A percentile compares a stretch with the other conserved stretches of the same genome.
Conservation (phyloP, 2,888 invertebrate species). For the Drosophila yooni region DNA sequence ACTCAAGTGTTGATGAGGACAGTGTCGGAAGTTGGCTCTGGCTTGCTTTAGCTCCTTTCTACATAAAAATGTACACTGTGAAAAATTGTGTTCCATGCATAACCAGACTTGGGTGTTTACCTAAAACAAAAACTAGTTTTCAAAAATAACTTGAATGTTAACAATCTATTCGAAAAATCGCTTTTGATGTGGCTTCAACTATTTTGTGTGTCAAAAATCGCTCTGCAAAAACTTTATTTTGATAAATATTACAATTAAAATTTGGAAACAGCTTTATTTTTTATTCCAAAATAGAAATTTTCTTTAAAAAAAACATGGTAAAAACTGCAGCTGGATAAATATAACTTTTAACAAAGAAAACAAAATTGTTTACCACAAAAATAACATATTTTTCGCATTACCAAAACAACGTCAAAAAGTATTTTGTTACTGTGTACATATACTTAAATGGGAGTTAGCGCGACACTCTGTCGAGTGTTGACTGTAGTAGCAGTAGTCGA, state of each 20-base stretch:
- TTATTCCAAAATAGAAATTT: background rate
- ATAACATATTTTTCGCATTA: background rate
- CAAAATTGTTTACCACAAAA: background rate
- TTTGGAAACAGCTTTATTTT: background rate
- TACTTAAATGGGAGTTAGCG: constrained; percentile 27
- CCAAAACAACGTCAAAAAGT: background rate
- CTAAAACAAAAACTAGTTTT: background rate
- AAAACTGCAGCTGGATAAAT: background rate
- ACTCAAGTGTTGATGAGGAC: constrained; percentile 64
- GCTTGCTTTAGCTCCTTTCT: constrained; percentile 25
- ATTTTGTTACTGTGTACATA: background rate
- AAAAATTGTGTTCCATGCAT: background rate
- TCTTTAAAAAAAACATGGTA: background rate
- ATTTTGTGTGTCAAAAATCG: background rate
- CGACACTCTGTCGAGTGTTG: constrained; percentile 27
- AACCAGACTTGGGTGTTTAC: background rate
- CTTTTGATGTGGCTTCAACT: background rate
- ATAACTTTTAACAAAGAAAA: background rate
- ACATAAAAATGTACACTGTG: constrained; percentile 1
- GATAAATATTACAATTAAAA: background rate
- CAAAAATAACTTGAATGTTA: background rate
- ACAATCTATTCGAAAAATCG: background rate
- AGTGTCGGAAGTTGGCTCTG: constrained; percentile 66
- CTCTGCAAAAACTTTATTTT: background rate
- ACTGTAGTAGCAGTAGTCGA: constrained; percentile 6